These are phyloP conservation scores for Bombus impatiens DNA, from an alignment of 1,140 invertebrate genomes.

Conservation along the genomic window DNA sequence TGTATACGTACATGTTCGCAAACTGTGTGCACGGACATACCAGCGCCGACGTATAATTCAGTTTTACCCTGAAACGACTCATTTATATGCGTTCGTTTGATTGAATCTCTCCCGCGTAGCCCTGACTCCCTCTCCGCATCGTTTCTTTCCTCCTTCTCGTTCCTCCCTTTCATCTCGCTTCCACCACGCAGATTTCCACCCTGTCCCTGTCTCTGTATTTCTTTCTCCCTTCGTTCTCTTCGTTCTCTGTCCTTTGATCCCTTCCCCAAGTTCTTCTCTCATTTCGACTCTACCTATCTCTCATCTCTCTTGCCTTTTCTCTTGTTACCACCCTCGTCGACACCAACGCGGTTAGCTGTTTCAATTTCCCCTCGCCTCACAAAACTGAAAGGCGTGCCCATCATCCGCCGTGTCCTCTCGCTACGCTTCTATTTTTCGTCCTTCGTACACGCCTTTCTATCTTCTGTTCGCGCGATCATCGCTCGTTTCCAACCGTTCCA, in stretches of 20 bases:
- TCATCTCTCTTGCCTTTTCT: slow-evolving; percentile 13
- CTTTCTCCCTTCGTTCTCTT: slow-evolving; percentile 10
- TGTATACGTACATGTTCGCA: slow-evolving; percentile 10
- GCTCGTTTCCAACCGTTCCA: neutral
- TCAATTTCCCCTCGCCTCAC: slow-evolving; percentile 76
- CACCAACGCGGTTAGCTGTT: slow-evolving; percentile 78
- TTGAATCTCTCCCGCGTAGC: slow-evolving; percentile 74
- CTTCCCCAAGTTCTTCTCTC: neutral
- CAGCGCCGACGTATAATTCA: slow-evolving; percentile 75
- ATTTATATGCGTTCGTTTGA: slow-evolving; percentile 80
- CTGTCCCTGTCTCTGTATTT: neutral
- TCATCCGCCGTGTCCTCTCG: slow-evolving; percentile 55
- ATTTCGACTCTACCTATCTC: neutral
- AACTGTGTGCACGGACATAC: slow-evolving; percentile 58
- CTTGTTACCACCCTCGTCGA: slow-evolving; percentile 69
- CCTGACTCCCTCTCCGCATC: slow-evolving; percentile 28
- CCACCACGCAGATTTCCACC: slow-evolving; percentile 19
- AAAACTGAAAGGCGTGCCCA: slow-evolving; percentile 75
- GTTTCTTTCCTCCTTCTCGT: slow-evolving; percentile 15
- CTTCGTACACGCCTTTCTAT: neutral
- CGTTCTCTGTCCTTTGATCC: neutral
- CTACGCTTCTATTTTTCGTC: slow-evolving; percentile 8
- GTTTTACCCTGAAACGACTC: slow-evolving; percentile 79
- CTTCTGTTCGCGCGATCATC: neutral
- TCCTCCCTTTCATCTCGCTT: slow-evolving; percentile 35